Evolutionary conservation across 2,113 vertebrate species (phyloP).

Genomic region (Cryptotis parvus): DNA sequence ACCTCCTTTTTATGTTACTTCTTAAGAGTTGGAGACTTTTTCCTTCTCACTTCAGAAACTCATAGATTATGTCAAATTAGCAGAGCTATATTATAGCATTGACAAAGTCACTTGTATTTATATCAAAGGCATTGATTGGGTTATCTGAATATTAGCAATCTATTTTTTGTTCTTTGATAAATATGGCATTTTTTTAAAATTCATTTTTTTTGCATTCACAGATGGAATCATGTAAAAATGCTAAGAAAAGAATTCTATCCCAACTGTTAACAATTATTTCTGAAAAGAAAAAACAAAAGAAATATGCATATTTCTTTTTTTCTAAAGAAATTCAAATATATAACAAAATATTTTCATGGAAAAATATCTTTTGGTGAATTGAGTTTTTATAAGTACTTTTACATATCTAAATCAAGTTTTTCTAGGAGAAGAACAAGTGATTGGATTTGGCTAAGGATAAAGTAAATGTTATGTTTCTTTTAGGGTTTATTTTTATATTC

Average conservation of each 20-base stretch:
- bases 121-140: slow-evolving; percentile 74
- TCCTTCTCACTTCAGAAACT: not conserved
- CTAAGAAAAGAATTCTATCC: slow-evolving; percentile 52
- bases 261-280: slow-evolving; percentile 51
- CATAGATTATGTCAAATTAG: not conserved
- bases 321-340: slow-evolving; percentile 43
- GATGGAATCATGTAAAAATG: slow-evolving; percentile 68
- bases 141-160: slow-evolving; percentile 77
- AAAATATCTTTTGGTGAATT: not conserved
- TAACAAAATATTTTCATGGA: not conserved
- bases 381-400: slow-evolving; percentile 21
- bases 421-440: not conserved
- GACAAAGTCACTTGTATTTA: slow-evolving; percentile 52
- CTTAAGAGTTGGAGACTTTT: not conserved
- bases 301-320: not conserved
- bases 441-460: slow-evolving; percentile 17
- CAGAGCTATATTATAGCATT: not conserved
- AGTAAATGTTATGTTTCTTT: not conserved
- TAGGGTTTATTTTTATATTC: slow-evolving; percentile 5
- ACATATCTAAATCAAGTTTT: not conserved
- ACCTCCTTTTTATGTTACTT: not conserved
- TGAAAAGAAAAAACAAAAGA: slow-evolving; percentile 23
- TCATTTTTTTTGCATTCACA: not conserved
- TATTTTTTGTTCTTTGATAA: slow-evolving; percentile 81
- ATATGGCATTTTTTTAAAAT: slow-evolving; percentile 55